A percentile compares a stretch with the other conserved stretches of the same genome.
Evolutionary conservation across 2,113 vertebrate species (phyloP).

Genomic region (Hystrix cristata): DNA sequence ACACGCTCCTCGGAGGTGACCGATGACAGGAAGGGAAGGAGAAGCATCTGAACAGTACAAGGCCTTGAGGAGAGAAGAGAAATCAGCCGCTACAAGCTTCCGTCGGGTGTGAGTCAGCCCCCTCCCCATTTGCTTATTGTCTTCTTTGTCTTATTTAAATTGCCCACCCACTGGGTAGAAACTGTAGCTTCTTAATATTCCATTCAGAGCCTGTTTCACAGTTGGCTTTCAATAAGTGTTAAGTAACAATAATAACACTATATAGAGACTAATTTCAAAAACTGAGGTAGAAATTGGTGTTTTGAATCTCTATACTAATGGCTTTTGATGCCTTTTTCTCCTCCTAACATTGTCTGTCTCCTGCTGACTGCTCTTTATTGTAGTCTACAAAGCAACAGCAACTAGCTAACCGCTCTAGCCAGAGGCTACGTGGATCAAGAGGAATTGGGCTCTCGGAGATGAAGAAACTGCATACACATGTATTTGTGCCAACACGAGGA

Average conservation of each 20-base stretch:
- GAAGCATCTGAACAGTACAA: background rate
- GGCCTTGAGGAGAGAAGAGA: background rate
- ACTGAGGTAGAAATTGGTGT: conserved; percentile 31
- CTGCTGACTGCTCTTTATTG: background rate
- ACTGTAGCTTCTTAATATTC: conserved; percentile 62
- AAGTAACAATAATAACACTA: conserved; percentile 54
- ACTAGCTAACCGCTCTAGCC: background rate
- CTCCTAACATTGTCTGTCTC: background rate
- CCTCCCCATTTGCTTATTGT: background rate
- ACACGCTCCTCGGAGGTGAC: background rate
- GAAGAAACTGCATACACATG: background rate
- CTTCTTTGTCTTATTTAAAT: conserved; percentile 58
- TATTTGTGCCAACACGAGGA: background rate
- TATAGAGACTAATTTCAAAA: conserved; percentile 54
- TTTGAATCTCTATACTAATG: conserved; percentile 45
- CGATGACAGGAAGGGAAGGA: background rate
- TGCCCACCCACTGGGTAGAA: background rate
- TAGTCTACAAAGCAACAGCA: background rate
- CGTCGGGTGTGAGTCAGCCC: background rate
- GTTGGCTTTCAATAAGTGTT: conserved; percentile 57
- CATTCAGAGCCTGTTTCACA: conserved; percentile 43
- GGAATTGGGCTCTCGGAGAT: background rate
- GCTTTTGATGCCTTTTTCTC: background rate
- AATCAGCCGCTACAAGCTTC: background rate
- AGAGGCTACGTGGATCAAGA: background rate